A percentile compares a stretch with the other conserved stretches of the same genome.
These are phyloP conservation scores for Xerus inauris DNA, from an alignment of 2,113 vertebrate species.

Conservation along the genomic window DNA sequence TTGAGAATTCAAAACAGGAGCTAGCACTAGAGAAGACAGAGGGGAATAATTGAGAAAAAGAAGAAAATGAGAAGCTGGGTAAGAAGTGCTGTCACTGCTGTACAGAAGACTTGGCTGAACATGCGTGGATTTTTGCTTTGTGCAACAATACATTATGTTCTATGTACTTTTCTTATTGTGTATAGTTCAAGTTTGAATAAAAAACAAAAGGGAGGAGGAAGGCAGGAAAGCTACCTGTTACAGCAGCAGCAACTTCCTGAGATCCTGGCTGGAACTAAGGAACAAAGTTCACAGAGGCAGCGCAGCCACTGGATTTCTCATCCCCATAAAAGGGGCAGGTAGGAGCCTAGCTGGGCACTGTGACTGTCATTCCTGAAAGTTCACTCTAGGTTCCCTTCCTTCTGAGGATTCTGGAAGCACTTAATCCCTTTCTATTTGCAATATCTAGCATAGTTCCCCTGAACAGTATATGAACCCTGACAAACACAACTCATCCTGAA, in stretches of 20 bases:
- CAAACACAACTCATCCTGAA: not conserved
- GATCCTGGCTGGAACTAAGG: not conserved
- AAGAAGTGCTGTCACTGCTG: not conserved
- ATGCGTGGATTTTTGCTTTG: not conserved
- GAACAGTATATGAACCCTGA: not conserved
- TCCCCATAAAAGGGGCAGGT: not conserved
- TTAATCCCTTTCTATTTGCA: not conserved
- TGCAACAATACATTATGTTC: not conserved
- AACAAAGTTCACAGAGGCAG: not conserved
- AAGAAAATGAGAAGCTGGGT: not conserved
- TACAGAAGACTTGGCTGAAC: not conserved
- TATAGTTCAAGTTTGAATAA: slow-evolving; percentile 20
- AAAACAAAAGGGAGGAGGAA: not conserved
- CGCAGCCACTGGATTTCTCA: not conserved
- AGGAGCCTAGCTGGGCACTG: not conserved
- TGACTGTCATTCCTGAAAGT: not conserved
- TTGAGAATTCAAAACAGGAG: not conserved
- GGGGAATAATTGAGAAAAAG: not conserved
- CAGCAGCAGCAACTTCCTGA: not conserved
- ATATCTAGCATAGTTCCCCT: not conserved
- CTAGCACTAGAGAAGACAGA: not conserved
- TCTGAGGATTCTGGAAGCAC: not conserved
- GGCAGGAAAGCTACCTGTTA: slow-evolving; percentile 21
- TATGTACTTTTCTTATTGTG: not conserved
- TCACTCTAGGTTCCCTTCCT: not conserved